phyloP scores from a whole-genome alignment of 2,113 vertebrate genomes.

The Hydropotes inermis region DNA sequence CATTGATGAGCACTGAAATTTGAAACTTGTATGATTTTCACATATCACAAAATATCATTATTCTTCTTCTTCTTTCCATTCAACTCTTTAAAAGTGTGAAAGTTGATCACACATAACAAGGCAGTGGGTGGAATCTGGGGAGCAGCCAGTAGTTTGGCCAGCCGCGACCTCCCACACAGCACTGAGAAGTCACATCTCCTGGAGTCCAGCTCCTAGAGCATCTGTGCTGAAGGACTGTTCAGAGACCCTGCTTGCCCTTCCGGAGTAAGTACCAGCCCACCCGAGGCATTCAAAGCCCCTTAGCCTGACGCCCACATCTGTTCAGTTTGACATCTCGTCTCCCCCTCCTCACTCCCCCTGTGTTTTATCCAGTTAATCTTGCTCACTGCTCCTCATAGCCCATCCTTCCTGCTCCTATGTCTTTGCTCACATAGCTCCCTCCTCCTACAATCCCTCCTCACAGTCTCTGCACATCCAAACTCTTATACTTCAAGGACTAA shows the following conservation, averaged over 20 bases:
- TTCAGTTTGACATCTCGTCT: background rate
- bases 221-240: background rate
- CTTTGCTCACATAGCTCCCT: background rate
- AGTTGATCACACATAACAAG: background rate
- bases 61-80: background rate
- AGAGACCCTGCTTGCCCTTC: background rate
- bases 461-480: background rate
- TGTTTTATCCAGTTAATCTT: background rate
- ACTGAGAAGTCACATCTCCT: background rate
- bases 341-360: background rate
- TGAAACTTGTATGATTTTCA: background rate
- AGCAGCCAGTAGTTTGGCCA: background rate
- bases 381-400: background rate
- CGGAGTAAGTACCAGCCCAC: background rate
- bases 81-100: background rate
- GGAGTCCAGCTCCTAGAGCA: background rate
- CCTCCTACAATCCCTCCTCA: background rate
- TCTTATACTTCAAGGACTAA: background rate
- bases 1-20: background rate
- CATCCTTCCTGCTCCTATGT: background rate
- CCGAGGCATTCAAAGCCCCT: background rate
- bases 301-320: background rate
- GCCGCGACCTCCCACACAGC: background rate
- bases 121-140: background rate
- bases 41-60: background rate